Conservation (phyloP, 2,797 vertebrate species). For the Cyprinella venusta region DNA sequence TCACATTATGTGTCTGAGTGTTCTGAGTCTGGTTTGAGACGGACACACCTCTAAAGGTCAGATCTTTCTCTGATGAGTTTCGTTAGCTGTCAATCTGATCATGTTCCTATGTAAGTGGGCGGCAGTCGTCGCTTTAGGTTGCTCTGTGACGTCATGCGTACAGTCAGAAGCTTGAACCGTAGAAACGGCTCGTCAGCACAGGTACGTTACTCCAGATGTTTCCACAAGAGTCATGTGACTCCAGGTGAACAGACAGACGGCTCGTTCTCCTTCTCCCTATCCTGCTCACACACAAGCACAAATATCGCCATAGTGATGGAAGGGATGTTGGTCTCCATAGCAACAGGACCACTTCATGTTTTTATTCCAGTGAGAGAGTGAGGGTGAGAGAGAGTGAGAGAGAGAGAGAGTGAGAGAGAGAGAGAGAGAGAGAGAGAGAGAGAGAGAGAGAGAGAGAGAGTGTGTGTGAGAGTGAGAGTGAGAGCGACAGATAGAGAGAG, state of each 20-base stretch:
- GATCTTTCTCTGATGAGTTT: neutral
- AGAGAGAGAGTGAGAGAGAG: too few species aligned
- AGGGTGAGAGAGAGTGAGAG: neutral
- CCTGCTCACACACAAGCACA: constrained; percentile 14
- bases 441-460: neutral
- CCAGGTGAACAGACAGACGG: neutral
- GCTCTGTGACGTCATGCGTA: neutral
- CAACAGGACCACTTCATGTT: constrained; percentile 39
- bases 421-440: too few species aligned
- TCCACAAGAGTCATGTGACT: neutral
- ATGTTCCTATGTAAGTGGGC: neutral
- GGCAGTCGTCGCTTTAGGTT: neutral
- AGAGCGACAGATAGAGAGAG: too few species aligned
- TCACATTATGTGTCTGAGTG: neutral
- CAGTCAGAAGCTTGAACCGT: neutral
- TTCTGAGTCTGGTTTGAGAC: neutral
- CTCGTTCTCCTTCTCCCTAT: neutral
- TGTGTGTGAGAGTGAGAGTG: neutral
- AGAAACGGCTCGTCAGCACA: neutral
- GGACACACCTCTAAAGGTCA: neutral
- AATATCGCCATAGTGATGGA: constrained; percentile 39
- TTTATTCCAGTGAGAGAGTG: neutral
- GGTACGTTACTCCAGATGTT: neutral
- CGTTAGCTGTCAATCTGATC: neutral
- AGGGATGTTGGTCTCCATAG: constrained; percentile 56